Base-by-base conservation (phyloP, 2,113 vertebrate genomes). In the Carlito syrichta region DNA sequence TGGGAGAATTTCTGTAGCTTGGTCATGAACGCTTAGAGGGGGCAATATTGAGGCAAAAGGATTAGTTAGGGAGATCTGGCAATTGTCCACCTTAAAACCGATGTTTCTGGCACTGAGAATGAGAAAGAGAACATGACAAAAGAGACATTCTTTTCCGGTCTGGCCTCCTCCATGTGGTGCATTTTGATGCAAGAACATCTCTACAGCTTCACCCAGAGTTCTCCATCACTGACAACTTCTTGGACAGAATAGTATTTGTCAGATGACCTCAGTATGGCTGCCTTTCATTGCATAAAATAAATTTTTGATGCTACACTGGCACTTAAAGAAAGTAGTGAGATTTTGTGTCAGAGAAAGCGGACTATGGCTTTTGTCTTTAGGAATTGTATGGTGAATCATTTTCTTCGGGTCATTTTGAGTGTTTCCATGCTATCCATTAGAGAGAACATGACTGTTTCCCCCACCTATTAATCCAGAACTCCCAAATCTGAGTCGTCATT, bases 401-500 rank as follows among this genome's bases (percentile, higher is more conserved):
- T 89, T 97, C 81, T 77, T 16, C 48, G 20, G 89, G 93, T 89
- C 90, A 66, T 43, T 8, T 40, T 30, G 66, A 48, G 81, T 10
- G 30, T 79, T 86, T 95, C 2, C 0, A 2, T 17, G 23, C 22
- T 71, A 78, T 78, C 92, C 68, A 52, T 96, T 85, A 96, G 12
- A 4, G n/a, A 93, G 25, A 76, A 16, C 50, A 81, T 66, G 96
- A 30, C 56, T 85, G 90, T 78, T 35, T 8, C 45, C 40, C 86
- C 56, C 62, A 0, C 35, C 95, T 95, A 94, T 87, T 96, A 88
- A 96, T 78, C 86, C 56, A 73, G 54, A 54, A 85, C 91, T 97
- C 69, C 60, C 78, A 52, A 79, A 92, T 83, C 32, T 30, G 89
- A 38, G 20, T 54, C 43, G 92, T 82, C 68, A 11, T 79, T 96